Base-by-base conservation (phyloP, 2,113 vertebrate species). In the Xerus inauris region DNA sequence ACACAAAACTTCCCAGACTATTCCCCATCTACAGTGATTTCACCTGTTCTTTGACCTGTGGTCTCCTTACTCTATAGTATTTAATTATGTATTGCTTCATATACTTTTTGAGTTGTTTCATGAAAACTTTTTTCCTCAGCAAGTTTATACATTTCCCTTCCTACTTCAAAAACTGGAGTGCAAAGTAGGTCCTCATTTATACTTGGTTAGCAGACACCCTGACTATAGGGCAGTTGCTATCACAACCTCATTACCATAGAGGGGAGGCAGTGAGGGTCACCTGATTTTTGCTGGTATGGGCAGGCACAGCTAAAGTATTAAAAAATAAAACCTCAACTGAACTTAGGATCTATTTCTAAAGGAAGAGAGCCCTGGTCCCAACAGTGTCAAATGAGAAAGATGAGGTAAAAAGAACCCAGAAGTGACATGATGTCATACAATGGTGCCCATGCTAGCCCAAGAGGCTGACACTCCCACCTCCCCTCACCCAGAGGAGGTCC, bases 341-440 rank as follows among this genome's bases (percentile, higher is more conserved):
- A 88, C 38, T 91, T 65, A 30, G 16, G 77, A 42, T 62, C 71
- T 80, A 22, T 73, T 82, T 91, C 81, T 88, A 73, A 86, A 92
- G 49, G 32, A 35, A 87, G 45, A 91, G 3, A 82, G 35, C 2
- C 12, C 13, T 1, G 4, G 71, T 79, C 32, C n/a, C 40, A 75
- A 85, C 51, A 65, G 67, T 47, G 67, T 45, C 71, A 3, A 47
- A 8, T 32, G 81, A 90, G 84, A 88, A 87, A 49, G 47, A 30
- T 12, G 67, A 71, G 42, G 62, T 1, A 6, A 67, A 59, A 88
- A 51, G 26, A 40, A 91, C 11, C 7, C 1, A 35, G 45, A 26
- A 35, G 69, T 19, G 79, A 38, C 6, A 20, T 8, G 20, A 35
- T 0, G 6, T 57, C 8, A 30, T 1, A 51, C 6, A 7, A 6